These are phyloP conservation scores for Zalophus californianus DNA, from an alignment of 2,797 vertebrate genomes.

Conservation along the genomic window DNA sequence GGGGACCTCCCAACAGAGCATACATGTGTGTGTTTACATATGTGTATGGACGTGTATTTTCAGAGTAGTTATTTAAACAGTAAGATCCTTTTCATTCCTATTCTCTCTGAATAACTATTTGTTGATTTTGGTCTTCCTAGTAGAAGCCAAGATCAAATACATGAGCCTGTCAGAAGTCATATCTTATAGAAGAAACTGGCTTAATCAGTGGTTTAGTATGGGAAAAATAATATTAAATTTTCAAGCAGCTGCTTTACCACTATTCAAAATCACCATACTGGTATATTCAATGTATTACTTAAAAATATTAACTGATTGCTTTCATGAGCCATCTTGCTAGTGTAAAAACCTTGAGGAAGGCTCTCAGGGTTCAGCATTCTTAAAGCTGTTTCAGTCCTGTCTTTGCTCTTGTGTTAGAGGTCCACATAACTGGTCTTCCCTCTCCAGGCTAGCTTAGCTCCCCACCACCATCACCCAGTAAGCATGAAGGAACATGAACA, in stretches of 20 bases:
- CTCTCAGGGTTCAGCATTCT: too few relatives aligned
- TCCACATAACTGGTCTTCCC: neutral
- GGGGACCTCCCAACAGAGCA: neutral
- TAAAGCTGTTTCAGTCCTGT: fast-evolving
- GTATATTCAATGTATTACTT: neutral
- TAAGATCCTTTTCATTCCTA: neutral
- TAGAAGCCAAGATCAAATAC: neutral
- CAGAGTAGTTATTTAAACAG: neutral
- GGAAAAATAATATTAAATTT: too few relatives aligned
- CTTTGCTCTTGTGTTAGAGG: neutral
- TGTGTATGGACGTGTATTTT: too few relatives aligned
- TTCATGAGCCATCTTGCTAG: fast-evolving
- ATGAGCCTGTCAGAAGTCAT: neutral
- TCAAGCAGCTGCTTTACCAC: neutral
- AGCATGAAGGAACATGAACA: fast-evolving
- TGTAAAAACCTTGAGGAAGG: neutral
- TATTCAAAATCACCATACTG: neutral
- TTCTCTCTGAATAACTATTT: neutral
- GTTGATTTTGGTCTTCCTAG: neutral
- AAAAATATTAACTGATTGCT: neutral
- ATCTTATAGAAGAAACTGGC: neutral
- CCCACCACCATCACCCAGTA: too few relatives aligned
- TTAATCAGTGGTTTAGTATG: neutral
- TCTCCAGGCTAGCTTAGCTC: fast-evolving
- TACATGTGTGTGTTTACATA: fast-evolving